Evolutionary conservation across 2,888 invertebrate species (phyloP), one percentile per base, ranked within the genome.

Genomic region (Gymnosoma rotundatum): DNA sequence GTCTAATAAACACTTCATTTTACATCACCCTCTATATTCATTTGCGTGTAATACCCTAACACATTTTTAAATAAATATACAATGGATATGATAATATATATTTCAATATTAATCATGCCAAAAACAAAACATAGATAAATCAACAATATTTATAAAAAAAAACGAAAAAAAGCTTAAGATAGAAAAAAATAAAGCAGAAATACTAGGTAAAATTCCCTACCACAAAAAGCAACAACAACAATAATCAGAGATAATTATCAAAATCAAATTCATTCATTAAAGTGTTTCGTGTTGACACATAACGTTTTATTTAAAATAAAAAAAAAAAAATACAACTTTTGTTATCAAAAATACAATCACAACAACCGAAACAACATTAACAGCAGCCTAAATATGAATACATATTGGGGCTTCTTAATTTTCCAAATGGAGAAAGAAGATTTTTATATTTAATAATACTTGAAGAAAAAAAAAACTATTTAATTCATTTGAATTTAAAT

Each of bases 231-330:
- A 25, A 61, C 1, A 70, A 56, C n/a, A 45, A 67, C 20, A 38
- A 8, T 14, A 18, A 42, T 36, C 21, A 6, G 36, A 56, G 48
- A 25, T 7, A 25, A 58, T 18, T 20, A 72, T 20, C n/a, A 14
- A 45, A 75, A 60, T 38, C 16, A 54, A 80, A 52, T 81, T 81
- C 83, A 81, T 84, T 84, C 81, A 81, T 69, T 70, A 70, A 75
- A 70, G 61, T 50, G n/a, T 20, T 50, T 50, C 16, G 25, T 66
- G 25, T 75, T 63, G 18, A 67, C 42, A 66, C 50, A 58, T 36
- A 52, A 56, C 32, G 32, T 73, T 75, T 48, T 10, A n/a, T 60
- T n/a, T 48, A 1, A 16, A 14, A 48, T 16, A 16, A 14, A 1
- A 54, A 16, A 14, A 1, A 54, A 21, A 52, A 14, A n/a, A 67